Evolutionary conservation across 2,888 invertebrate genomes (phyloP).

Genomic region (Quadroppia sp.): DNA sequence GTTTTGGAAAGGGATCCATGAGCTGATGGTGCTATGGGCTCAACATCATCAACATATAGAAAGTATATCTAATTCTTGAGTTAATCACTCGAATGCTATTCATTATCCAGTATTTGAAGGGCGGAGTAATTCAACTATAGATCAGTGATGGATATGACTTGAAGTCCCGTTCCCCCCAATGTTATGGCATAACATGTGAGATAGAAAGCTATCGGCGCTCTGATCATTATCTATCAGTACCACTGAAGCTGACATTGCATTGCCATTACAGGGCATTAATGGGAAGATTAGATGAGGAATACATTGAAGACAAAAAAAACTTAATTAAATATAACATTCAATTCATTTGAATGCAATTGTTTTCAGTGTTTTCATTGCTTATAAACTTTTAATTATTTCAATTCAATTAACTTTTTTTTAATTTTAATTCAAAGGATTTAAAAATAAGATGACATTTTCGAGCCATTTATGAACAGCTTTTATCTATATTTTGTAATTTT

Average conservation of each 20-base stretch:
- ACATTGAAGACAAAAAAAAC: not conserved
- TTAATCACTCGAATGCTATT: constrained; percentile 19
- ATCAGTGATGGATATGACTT: constrained; percentile 12
- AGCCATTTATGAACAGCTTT: no score
- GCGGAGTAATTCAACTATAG: constrained; percentile 9
- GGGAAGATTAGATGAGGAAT: not conserved
- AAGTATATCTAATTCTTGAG: constrained; percentile 6
- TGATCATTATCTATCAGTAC: not conserved
- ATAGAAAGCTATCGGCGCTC: not conserved
- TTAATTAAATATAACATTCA: not conserved
- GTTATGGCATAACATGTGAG: not conserved
- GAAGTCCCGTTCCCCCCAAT: no score
- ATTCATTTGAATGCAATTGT: not conserved
- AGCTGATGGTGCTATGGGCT: not conserved
- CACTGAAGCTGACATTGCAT: not conserved
- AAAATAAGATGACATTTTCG: no score
- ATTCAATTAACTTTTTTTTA: no score
- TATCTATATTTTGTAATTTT: no score
- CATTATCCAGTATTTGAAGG: not conserved
- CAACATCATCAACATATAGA: not conserved
- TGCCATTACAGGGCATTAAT: not conserved
- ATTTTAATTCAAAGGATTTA: no score
- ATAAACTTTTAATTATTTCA: no score
- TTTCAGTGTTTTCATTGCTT: not conserved
- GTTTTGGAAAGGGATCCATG: not conserved